Evolutionary conservation across 92 coral and sea anemone species (phyloP), one percentile per base, ranked within the genome.

Genomic region (Phenganax marumi): DNA sequence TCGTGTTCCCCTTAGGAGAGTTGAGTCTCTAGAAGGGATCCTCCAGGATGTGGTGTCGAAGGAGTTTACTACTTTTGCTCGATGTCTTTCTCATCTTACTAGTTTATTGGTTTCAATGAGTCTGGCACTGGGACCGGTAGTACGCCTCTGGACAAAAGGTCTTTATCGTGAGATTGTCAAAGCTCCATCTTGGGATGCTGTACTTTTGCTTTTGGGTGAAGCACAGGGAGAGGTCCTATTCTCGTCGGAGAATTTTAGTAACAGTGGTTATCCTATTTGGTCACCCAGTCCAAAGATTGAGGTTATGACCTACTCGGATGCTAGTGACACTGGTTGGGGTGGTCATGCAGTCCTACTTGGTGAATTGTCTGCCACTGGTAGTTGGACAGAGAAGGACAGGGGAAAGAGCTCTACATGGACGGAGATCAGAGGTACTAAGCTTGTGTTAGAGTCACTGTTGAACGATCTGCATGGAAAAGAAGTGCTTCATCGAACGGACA

Each of bases 261-360:
- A 68, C 68, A 55, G 3, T 68, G 88, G 85, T 25, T 86, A 76
- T 50, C 90, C 86, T 24, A 89, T 86, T 16, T 89, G 89, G 92
- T 70, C 79, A 49, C 70, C 73, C 22, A 64, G 86, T 76, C 91
- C 87, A 1, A 86, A 83, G 52, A 87, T 84, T 1, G 91, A 89
- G 57, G 89, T 82, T 64, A 46, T 77, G 16, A 23, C 91, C 10
- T 86, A 75, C 64, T 89, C 89, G 13, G 87, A 86, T 54, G n/a
- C n/a, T n/a, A n/a, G n/a, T n/a, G n/a, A n/a, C n/a, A n/a, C n/a
- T n/a, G n/a, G n/a, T n/a, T n/a, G n/a, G n/a, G n/a, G n/a, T n/a
- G 91, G 91, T 10, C n/a, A 74, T 74, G 52, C 80, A 68, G 90
- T 58, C 24, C 76, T 79, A 53, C 47, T 84, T 73, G 81, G 80